Base-by-base conservation (phyloP, 2,113 vertebrate genomes). In the Recurvirostra avosetta region DNA sequence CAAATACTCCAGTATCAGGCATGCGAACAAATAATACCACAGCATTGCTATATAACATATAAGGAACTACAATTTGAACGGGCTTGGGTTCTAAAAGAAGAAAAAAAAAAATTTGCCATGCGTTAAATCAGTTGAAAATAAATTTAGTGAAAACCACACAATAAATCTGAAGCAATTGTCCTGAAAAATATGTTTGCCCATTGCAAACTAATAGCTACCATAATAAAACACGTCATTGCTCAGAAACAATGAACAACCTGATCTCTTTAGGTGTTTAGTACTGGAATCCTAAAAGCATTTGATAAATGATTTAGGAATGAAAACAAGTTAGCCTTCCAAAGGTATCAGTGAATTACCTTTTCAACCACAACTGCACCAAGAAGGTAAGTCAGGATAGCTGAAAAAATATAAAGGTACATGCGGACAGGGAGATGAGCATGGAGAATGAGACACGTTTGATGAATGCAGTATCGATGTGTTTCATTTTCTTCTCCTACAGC, bases 81-180 rank as follows among this genome's bases (percentile, higher is more conserved):
- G 96, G 97, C 62, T 97, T 98, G 36, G 97, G 97, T 53, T 97
- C 98, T 98, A 84, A 84, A 97, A 95, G 29, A 62, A 94, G 20
- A 92, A 66, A 32, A 36, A 63, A 34, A 63, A 34, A 85, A 55
- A 41, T 49, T 49, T 50, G 25, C 36, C 16, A 71, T 9, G 27
- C 13, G 49, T 93, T 85, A 78, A 79, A 81, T 27, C 18, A 73
- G 22, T 27, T 80, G 81, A 68, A 88, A 96, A 80, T 79, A 70
- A 83, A 66, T 62, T 71, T 18, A 62, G 2, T 71, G 13, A 72
- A 86, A 96, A 62, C 6, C 14, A n/a, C 49, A 78, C 6, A 41
- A 71, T 26, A 79, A 76, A 61, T 45, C 30, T 63, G n/a, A 83
- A 72, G n/a, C 7, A 72, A 40, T 13, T 30, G 14, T 45, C 34